Percentiles rank a stretch among this genome's conserved stretches.
Evolutionary conservation across 1,140 invertebrate species (phyloP).

Genomic region (Dreissena rostriformis): DNA sequence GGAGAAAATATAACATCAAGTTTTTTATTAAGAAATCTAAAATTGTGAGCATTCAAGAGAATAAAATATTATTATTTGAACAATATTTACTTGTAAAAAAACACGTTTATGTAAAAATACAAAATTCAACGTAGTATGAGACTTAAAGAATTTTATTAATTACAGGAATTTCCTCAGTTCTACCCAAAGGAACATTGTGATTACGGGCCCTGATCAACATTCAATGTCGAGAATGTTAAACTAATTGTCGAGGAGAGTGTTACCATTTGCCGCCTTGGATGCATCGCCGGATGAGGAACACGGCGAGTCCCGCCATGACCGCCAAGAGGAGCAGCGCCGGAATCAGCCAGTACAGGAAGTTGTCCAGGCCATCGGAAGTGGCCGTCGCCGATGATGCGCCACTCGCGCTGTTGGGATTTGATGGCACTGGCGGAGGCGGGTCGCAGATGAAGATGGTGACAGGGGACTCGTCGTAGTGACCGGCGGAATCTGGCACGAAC

Average conservation of each 20-base stretch:
- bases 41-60: too few relatives aligned
- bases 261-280: not conserved
- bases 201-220: too few relatives aligned
- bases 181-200: too few relatives aligned
- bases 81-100: too few relatives aligned
- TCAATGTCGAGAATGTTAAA: too few relatives aligned
- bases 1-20: too few relatives aligned
- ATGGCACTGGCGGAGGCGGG: not conserved
- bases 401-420: not conserved
- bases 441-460: slow-evolving; percentile 40
- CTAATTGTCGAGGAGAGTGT: not conserved
- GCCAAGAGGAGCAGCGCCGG: slow-evolving; percentile 14
- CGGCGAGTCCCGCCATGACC: slow-evolving; percentile 4
- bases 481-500: slow-evolving; percentile 27
- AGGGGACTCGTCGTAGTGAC: slow-evolving; percentile 15
- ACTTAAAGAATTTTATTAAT: too few relatives aligned
- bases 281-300: slow-evolving; percentile 18
- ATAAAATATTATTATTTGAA: too few relatives aligned
- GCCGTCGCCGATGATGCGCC: not conserved
- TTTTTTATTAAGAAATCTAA: too few relatives aligned
- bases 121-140: too few relatives aligned
- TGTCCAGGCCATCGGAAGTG: not conserved
- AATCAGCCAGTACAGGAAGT: slow-evolving; percentile 37
- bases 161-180: too few relatives aligned
- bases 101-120: too few relatives aligned